Evolutionary conservation across 2,888 invertebrate genomes (phyloP).

Genomic region (Chydorus sphaericus): DNA sequence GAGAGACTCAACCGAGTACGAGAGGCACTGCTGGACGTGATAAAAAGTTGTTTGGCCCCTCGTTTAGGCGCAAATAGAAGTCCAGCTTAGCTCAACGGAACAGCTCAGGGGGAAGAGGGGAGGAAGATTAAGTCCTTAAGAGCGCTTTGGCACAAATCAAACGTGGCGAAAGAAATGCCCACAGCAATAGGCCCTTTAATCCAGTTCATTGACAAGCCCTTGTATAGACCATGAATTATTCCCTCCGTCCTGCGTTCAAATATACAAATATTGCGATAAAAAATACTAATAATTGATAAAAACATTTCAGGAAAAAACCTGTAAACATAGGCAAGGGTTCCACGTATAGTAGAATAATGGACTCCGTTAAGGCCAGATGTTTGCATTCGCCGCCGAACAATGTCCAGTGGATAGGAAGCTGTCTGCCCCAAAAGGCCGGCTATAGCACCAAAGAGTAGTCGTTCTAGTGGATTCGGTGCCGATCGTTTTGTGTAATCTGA

Average conservation of each 20-base stretch:
- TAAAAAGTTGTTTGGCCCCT: too few species aligned
- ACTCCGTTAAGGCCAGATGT: constrained; percentile 41
- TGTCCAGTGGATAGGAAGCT: constrained; percentile 90
- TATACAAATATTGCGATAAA: constrained; percentile 1
- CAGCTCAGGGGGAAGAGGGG: background rate
- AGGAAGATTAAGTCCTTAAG: constrained; percentile 19
- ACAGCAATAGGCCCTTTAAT: constrained; percentile 52
- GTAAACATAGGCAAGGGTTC: constrained; percentile 53
- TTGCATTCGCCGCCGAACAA: constrained; percentile 62
- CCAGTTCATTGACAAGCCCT: constrained; percentile 99
- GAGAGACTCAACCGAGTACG: too few species aligned
- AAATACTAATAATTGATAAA: background rate
- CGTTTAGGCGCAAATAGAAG: too few species aligned
- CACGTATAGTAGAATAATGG: constrained; percentile 38
- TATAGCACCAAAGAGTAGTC: constrained; percentile 68
- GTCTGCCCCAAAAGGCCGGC: constrained; percentile 91
- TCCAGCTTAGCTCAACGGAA: too few species aligned
- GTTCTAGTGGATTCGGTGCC: constrained; percentile 42
- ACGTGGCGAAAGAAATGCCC: constrained; percentile 91
- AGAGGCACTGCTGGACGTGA: too few species aligned
- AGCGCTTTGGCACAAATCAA: constrained; percentile 56
- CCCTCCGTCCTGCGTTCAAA: constrained; percentile 60
- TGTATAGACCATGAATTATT: constrained; percentile 75
- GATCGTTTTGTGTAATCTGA: constrained; percentile 17
- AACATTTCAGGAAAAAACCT: constrained; percentile 33